Base-by-base conservation (phyloP, 53 echinoderm and acorn worm species). In the Henricia sp. region DNA sequence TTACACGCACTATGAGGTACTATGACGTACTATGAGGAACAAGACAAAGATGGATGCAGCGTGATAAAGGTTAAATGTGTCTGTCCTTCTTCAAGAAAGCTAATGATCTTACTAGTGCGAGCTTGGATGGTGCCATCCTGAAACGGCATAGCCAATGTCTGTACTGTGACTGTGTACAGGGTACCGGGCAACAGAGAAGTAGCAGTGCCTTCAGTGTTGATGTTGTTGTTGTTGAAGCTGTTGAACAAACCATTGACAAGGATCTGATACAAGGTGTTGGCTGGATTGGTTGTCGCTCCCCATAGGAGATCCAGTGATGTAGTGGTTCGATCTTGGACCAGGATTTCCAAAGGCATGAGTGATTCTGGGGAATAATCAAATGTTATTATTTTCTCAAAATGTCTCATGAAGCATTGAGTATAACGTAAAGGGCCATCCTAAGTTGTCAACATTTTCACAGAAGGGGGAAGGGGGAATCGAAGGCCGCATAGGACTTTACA, bases 121-220 rank as follows among this genome's bases (percentile, higher is more conserved):
- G 62, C 80, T 28, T 44, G 46, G 16, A 46, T 19, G 20, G 30
- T 26, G n/a, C 80, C 80, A 12, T 34, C 57, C 62, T 32, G 19
- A 0, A 34, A 0, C 6, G 80, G 80, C 11, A 5, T 5, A 14
- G 17, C 11, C 0, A 76, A 29, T 0, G 86, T 67, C 54, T 6
- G 50, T 0, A 86, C 56, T 12, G 67, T 52, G 43, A 88, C 52
- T 0, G 27, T 29, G 72, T 92, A 88, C 20, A 67, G 72, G 56
- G 88, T 85, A 24, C 92, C 92, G 1, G 88, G 85, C 0, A 55
- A 46, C 37, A 92, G 85, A 33, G 70, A 50, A 28, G 25, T 16
- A 13, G 42, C 48, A 3, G 36, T 80, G 10, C 14, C 34, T 21
- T 28, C 19, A n/a, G n/a, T n/a, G n/a, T n/a, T n/a, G n/a, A n/a